Evolutionary conservation across 2,888 invertebrate species (phyloP), one percentile per base, ranked within the genome.

Genomic region (Tineola bisselliella): DNA sequence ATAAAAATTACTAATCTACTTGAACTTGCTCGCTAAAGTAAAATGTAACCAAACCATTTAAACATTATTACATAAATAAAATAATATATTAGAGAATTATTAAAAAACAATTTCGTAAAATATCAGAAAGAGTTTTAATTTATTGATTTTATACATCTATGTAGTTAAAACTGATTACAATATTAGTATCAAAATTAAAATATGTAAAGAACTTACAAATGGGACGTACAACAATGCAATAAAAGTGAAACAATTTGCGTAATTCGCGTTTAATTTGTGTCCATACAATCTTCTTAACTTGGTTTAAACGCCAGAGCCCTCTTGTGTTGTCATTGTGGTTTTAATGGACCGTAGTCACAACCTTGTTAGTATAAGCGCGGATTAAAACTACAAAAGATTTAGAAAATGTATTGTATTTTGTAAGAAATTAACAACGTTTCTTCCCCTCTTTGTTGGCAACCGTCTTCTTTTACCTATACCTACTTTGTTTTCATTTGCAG

Each of bases 251-350:
- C 15, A 48, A 48, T 48, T 48, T 48, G 48, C 75, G 69, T 77
- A 80, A 79, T 76, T 77, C 75, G 59, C 66, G 71, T 74, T 78
- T 79, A 79, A 81, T 80, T 79, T 77, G 73, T 69, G 70, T 72
- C 74, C 71, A 69, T 71, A 69, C 76, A 79, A 78, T 81, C 75
- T 76, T 66, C 69, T 65, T 68, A 73, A 75, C 77, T 79, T 79
- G 79, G 75, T 76, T 76, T 76, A 54, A 54, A 54, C 54, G 54
- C 19, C 25, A 8, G 54, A 25, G 2, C 5, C 19, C 58, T 58
- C 58, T 58, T 58, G 5, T 33, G 30, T 33, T 33, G 31, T 58
- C 58, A 33, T 58, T 58, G 58, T 19, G 58, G 58, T 33, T 33
- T 58, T 58, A 58, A 33, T 58, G 58, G 58, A 15, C 54, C 33